Percentiles rank a stretch among this genome's conserved stretches.
Evolutionary conservation across 2,113 vertebrate species (phyloP).

Genomic region (Chaetura pelagica): DNA sequence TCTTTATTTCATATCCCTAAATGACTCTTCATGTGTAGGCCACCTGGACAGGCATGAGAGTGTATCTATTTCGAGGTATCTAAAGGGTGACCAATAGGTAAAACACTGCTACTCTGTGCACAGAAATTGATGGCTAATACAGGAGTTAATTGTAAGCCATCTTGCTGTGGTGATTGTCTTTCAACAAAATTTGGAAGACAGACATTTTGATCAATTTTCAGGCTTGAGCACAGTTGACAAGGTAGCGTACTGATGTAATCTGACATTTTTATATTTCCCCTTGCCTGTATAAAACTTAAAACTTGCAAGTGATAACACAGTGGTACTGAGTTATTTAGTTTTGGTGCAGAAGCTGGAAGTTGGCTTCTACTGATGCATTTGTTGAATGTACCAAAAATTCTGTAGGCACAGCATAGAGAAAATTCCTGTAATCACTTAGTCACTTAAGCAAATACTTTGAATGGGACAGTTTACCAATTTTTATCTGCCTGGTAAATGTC

Average conservation of each 20-base stretch:
- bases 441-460: not conserved
- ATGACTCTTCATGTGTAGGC: not conserved
- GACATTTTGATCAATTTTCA: not conserved
- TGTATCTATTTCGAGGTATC: not conserved
- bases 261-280: not conserved
- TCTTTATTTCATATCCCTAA: not conserved
- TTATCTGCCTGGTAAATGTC: not conserved
- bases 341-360: not conserved
- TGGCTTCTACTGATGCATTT: not conserved
- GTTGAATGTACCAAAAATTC: not conserved
- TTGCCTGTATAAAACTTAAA: not conserved
- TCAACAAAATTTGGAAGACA: not conserved
- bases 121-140: not conserved
- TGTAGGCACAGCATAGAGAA: not conserved
- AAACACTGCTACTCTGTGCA: not conserved
- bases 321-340: not conserved
- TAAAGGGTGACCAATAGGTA: not conserved
- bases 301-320: not conserved
- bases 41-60: not conserved
- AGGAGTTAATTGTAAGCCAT: rapidly evolving
- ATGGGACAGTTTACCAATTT: not conserved
- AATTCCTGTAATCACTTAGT: not conserved
- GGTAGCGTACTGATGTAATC: not conserved
- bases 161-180: not conserved
- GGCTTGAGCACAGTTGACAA: not conserved